Conservation (phyloP, 1,140 invertebrate species). For the Pseudobourletiella spinata region DNA sequence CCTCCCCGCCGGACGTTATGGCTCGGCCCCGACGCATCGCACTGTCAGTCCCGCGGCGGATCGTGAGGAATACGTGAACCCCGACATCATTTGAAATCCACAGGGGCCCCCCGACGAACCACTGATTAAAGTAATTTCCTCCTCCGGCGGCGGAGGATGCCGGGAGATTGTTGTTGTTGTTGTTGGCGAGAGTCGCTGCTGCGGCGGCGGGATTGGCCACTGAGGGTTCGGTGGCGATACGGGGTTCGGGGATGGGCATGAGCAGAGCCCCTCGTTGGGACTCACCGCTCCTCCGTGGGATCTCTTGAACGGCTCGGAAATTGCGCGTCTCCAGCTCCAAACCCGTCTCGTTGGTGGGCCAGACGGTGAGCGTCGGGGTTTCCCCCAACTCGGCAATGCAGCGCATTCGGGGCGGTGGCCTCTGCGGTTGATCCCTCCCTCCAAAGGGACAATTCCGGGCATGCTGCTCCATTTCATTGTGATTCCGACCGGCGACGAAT, state of each 20-base stretch:
- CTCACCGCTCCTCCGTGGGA: not conserved
- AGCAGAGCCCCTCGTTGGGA: not conserved
- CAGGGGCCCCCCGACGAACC: slow-evolving; percentile 2
- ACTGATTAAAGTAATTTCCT: slow-evolving; percentile 5
- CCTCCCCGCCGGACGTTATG: not conserved
- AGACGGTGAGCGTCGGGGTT: slow-evolving; percentile 15
- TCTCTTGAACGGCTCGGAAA: slow-evolving; percentile 5
- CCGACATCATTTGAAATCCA: slow-evolving; percentile 19
- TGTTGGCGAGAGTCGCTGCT: not conserved
- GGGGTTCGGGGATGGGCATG: not conserved
- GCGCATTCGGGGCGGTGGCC: slow-evolving; percentile 29
- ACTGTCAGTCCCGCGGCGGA: not conserved
- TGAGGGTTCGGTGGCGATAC: not conserved
- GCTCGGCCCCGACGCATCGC: not conserved
- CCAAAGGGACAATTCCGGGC: slow-evolving; percentile 31
- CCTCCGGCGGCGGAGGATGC: too few species aligned
- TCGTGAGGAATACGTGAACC: not conserved
- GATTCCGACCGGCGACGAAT: not conserved
- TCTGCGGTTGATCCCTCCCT: slow-evolving; percentile 4
- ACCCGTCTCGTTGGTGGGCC: slow-evolving; percentile 33
- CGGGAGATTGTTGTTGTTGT: not conserved
- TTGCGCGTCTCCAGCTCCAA: slow-evolving; percentile 16
- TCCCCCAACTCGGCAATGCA: slow-evolving; percentile 28
- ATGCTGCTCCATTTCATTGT: slow-evolving; percentile 17
- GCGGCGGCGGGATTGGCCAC: not conserved